Evolutionary conservation across 2,888 invertebrate genomes (phyloP).

Genomic region (Molorchus minor): DNA sequence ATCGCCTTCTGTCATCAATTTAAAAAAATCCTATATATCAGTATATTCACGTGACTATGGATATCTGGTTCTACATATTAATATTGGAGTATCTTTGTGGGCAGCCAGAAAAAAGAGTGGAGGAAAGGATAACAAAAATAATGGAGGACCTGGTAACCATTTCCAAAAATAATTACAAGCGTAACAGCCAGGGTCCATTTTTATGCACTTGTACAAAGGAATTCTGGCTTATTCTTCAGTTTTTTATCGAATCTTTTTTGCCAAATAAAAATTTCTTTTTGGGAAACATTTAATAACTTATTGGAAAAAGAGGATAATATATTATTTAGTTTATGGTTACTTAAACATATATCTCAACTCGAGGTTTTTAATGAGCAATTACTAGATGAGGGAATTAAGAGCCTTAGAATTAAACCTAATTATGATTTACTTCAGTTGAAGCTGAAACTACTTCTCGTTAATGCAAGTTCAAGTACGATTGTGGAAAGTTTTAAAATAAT

Average conservation of each 20-base stretch:
- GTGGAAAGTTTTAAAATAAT: constrained; percentile 48
- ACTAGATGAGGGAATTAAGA: constrained; percentile 32
- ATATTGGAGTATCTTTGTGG: constrained; percentile 39
- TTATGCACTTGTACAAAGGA: constrained; percentile 52
- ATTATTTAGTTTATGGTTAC: constrained; percentile 50
- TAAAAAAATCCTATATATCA: constrained; percentile 44
- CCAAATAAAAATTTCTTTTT: constrained; percentile 48
- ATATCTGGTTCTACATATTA: constrained; percentile 46
- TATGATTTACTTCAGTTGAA: constrained; percentile 49
- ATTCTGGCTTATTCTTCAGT: constrained; percentile 53
- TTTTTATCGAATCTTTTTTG: constrained; percentile 40
- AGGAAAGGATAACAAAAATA: constrained; percentile 38
- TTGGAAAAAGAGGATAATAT: constrained; percentile 47
- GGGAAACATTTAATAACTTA: constrained; percentile 53
- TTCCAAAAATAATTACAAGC: constrained; percentile 43
- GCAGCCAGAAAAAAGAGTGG: constrained; percentile 30
- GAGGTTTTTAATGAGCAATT: constrained; percentile 40
- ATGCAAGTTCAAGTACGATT: constrained; percentile 42
- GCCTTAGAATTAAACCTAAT: constrained; percentile 47
- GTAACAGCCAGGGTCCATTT: constrained; percentile 37
- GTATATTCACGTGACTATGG: constrained; percentile 51
- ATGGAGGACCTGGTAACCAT: constrained; percentile 50
- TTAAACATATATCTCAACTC: constrained; percentile 50
- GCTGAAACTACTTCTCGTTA: constrained; percentile 45
- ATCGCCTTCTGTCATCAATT: constrained; percentile 29